phyloP scores from a whole-genome alignment of 2,113 vertebrate species.

The Caretta caretta region DNA sequence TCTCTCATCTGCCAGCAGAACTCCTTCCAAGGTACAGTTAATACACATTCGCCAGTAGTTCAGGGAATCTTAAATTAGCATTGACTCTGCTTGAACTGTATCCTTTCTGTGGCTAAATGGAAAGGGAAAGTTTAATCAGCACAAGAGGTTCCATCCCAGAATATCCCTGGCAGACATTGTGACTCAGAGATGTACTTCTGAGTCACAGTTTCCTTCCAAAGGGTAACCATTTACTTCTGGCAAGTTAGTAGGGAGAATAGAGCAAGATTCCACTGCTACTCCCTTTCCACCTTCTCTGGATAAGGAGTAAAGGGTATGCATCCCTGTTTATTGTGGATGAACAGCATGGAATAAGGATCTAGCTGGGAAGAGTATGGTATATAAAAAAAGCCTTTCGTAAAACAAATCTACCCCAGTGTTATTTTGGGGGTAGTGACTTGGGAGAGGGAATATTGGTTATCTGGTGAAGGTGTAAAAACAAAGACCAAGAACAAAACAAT shows the following conservation, averaged over 20 bases:
- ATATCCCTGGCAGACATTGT: accelerated
- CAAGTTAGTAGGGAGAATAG: neutral
- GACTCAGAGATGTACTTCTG: neutral
- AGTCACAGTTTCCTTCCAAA: neutral
- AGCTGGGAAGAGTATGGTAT: neutral
- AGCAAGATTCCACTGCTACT: neutral
- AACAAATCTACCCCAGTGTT: neutral
- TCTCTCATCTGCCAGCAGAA: neutral
- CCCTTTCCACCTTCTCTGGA: neutral
- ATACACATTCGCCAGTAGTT: neutral
- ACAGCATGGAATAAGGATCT: neutral
- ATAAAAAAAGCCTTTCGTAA: neutral
- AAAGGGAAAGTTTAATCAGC: neutral
- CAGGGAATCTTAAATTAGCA: neutral
- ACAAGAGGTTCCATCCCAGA: neutral
- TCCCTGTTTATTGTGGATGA: neutral
- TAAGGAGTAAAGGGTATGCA: neutral
- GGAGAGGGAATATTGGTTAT: neutral
- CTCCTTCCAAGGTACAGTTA: neutral
- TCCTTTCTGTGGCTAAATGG: neutral
- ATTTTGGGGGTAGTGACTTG: neutral
- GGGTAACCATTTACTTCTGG: neutral
- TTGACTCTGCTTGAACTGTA: neutral
- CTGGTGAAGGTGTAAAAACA: neutral
- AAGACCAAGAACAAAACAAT: neutral